Evolutionary conservation across 2,113 vertebrate species (phyloP), one percentile per base, ranked within the genome.

Genomic region (Prochilodus magdalenae): DNA sequence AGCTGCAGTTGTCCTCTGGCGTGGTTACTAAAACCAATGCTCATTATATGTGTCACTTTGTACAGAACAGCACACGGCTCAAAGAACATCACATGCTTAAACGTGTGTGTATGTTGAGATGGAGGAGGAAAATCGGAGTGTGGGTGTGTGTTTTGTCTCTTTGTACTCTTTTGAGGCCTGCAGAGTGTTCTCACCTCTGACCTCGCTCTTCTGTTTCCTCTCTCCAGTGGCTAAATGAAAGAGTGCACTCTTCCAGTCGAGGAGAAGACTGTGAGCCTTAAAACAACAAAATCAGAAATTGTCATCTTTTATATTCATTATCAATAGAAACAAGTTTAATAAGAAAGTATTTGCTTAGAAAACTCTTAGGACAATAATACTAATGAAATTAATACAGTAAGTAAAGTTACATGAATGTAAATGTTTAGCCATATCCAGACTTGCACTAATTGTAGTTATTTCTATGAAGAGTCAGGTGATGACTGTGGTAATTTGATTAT

Each of bases 131-230:
- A 73, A 74, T 84, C 78, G 70, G 78, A 72, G 55, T 73, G 81
- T 81, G 69, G 71, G 65, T 83, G 65, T 77, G 73, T 78, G 74
- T 86, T 86, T 86, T 78, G 82, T 86, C 53, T 86, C 30, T 81
- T 86, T 83, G 69, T 81, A 63, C 15, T 83, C 85, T 74, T 86
- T 86, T 84, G 82, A 86, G 78, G 80, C 81, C 85, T 84, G 85
- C 75, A 72, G 85, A 75, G 79, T 66, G 75, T 71, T 70, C 63
- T 86, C 67, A 81, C 82, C 74, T 71, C 12, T 73, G 63, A 81
- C 70, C 79, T 81, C 77, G 75, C 77, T 49, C 70, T 76, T 83
- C 78, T 86, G 81, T 81, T 86, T 69, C 75, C 62, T 74, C 78
- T 77, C 81, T 86, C 81, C 70, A 67, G 66, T 86, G 77, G 77